Conservation (phyloP, 2,797 vertebrate genomes). For the Crenuchus spilurus region DNA sequence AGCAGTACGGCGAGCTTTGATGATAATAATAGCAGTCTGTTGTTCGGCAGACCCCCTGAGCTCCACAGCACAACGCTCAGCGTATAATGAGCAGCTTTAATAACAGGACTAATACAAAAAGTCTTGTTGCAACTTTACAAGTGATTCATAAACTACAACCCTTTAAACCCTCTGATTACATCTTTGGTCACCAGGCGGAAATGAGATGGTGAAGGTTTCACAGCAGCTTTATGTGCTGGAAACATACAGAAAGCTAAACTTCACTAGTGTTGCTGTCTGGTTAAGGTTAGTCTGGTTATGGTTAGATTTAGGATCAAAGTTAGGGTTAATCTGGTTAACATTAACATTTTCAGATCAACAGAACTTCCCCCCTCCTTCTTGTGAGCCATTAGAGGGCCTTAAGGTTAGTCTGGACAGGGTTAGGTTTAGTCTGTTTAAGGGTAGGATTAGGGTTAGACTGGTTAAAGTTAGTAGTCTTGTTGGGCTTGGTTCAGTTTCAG, state of each 20-base stretch:
- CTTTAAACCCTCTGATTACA: neutral
- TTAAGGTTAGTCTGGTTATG: too few relatives aligned
- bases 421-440: too few relatives aligned
- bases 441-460: too few relatives aligned
- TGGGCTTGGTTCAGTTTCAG: too few relatives aligned
- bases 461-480: too few relatives aligned
- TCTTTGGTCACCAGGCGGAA: neutral
- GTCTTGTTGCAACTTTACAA: neutral
- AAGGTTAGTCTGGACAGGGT: too few relatives aligned
- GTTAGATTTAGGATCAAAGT: too few relatives aligned
- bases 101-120: neutral
- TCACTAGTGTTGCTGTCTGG: too few relatives aligned
- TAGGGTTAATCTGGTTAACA: too few relatives aligned
- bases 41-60: conserved; percentile 6
- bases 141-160: neutral
- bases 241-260: neutral
- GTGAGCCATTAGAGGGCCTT: too few relatives aligned
- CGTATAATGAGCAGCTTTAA: conserved; percentile 6
- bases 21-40: conserved; percentile 37
- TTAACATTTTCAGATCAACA: too few relatives aligned
- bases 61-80: neutral
- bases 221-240: neutral
- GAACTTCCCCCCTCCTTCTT: too few relatives aligned
- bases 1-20: conserved; percentile 51
- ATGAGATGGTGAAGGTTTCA: neutral